Evolutionary conservation across 1,140 invertebrate genomes (phyloP).

Genomic region (Ephestia elutella): DNA sequence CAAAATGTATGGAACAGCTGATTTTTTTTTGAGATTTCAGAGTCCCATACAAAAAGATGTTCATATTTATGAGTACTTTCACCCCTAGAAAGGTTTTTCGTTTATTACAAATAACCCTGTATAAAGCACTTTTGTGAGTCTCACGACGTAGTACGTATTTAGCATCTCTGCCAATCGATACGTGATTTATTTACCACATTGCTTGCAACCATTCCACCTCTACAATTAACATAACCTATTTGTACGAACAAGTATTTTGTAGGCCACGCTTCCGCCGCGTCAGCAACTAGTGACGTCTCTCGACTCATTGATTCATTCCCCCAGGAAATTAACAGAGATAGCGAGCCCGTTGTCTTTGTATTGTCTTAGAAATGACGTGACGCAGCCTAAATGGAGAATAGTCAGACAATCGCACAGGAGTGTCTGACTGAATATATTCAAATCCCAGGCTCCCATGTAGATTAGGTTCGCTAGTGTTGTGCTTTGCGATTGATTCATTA

Average conservation of each 20-base stretch:
- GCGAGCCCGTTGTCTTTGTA: conserved; percentile 23
- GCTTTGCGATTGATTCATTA: background rate
- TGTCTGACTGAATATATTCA: background rate
- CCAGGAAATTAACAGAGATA: conserved; percentile 55
- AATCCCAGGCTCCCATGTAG: background rate
- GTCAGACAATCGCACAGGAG: background rate
- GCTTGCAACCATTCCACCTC: background rate
- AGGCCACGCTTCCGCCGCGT: conserved; percentile 10
- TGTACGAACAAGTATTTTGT: conserved; percentile 7
- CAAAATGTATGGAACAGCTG: too few relatives aligned
- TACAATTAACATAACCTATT: background rate
- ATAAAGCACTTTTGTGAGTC: too few relatives aligned
- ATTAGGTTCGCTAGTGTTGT: conserved; percentile 1
- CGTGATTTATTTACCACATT: background rate
- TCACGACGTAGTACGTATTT: too few relatives aligned
- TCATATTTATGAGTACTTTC: too few relatives aligned
- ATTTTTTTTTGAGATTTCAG: too few relatives aligned
- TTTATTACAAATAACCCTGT: too few relatives aligned
- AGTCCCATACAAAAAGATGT: too few relatives aligned
- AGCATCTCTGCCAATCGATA: background rate
- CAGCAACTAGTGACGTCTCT: conserved; percentile 25
- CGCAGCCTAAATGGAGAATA: background rate
- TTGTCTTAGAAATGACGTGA: conserved; percentile 19
- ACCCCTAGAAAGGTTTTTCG: too few relatives aligned
- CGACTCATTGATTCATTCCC: conserved; percentile 39